Evolutionary conservation across 2,113 vertebrate species (phyloP).

Genomic region (Eolophus roseicapilla): DNA sequence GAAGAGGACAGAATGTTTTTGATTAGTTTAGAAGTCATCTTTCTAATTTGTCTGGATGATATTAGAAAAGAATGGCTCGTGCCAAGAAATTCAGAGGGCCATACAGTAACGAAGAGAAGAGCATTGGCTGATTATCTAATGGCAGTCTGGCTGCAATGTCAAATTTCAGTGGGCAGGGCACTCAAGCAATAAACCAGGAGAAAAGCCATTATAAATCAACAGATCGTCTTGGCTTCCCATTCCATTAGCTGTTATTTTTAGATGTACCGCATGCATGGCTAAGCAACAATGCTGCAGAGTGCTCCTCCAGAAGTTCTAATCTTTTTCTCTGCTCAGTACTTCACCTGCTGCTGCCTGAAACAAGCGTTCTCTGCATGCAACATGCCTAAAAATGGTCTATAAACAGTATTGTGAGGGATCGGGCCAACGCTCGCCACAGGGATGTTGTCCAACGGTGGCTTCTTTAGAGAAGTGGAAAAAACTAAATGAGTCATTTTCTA

Average conservation of each 20-base stretch:
- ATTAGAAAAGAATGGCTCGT: neutral
- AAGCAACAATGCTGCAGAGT: slow-evolving; percentile 34
- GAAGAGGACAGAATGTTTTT: neutral
- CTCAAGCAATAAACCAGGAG: slow-evolving; percentile 40
- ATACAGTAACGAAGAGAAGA: neutral
- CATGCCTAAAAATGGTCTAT: neutral
- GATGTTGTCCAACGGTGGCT: neutral
- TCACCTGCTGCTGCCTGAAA: slow-evolving; percentile 39
- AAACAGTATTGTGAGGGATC: slow-evolving; percentile 12
- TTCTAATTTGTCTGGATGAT: slow-evolving; percentile 4
- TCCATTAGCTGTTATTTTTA: slow-evolving; percentile 65
- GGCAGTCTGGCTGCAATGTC: slow-evolving; percentile 27
- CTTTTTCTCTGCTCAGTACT: neutral
- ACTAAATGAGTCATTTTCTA: slow-evolving; percentile 20
- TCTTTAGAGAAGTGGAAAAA: neutral
- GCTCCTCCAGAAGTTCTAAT: slow-evolving; percentile 23
- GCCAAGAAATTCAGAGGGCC: neutral
- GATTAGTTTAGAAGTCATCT: neutral
- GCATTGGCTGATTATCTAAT: slow-evolving; percentile 7
- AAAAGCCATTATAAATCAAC: slow-evolving; percentile 60
- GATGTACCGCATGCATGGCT: slow-evolving; percentile 15
- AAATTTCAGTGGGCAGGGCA: slow-evolving; percentile 35
- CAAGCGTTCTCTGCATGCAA: neutral
- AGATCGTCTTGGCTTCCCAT: slow-evolving; percentile 26
- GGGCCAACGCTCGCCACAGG: neutral